Evolutionary conservation across 1,140 invertebrate genomes (phyloP).

Genomic region (Bombyx mori): ASM3026992v2 NC_085115.1:9007501-9008000

Average conservation of each 20-base stretch:
- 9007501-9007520: conserved; percentile 28
- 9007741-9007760: conserved; percentile 14
- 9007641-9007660: too few relatives aligned
- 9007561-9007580: background rate
- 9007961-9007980: conserved; percentile 67
- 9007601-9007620: too few relatives aligned
- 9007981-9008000: conserved; percentile 70
- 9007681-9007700: background rate
- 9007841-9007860: conserved; percentile 53
- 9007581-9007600: too few relatives aligned
- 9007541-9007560: background rate
- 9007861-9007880: conserved; percentile 56
- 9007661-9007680: background rate
- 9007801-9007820: conserved; percentile 22
- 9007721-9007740: too few relatives aligned
- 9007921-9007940: conserved; percentile 63
- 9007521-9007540: conserved; percentile 30
- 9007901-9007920: conserved; percentile 60
- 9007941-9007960: conserved; percentile 62
- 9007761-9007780: conserved; percentile 41
- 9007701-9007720: background rate
- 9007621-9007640: too few relatives aligned
- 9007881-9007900: conserved; percentile 70
- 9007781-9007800: conserved; percentile 32
- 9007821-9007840: conserved; percentile 40